Evolutionary conservation across 1,140 invertebrate genomes (phyloP).

Genomic region (Caenorhabditis briggsae): DNA sequence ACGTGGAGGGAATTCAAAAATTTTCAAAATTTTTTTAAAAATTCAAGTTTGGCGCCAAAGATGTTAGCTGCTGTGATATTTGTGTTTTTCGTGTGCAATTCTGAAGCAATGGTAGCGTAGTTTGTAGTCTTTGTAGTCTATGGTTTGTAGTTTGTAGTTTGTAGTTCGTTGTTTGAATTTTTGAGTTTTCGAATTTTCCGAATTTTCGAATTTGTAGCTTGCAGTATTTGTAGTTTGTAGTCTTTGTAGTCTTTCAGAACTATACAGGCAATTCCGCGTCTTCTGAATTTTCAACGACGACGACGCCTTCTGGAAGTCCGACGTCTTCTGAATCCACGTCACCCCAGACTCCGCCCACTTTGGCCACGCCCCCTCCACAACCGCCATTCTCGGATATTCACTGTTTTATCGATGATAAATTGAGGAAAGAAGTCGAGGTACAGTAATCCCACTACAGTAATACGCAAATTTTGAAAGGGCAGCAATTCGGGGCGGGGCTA

Average conservation of each 20-base stretch:
- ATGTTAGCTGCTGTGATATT: neutral
- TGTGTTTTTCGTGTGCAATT: neutral
- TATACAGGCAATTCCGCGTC: neutral
- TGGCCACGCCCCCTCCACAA: neutral
- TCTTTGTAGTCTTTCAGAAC: too few relatives aligned
- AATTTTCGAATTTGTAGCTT: too few relatives aligned
- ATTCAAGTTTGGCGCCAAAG: neutral
- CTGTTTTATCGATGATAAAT: conserved; percentile 24
- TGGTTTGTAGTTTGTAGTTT: too few relatives aligned
- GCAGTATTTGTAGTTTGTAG: too few relatives aligned
- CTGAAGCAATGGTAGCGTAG: neutral
- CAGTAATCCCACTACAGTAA: neutral
- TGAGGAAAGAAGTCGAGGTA: conserved; percentile 8
- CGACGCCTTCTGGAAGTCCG: neutral
- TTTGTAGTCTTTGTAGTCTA: too few relatives aligned
- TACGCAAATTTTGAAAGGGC: neutral
- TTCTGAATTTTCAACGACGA: neutral
- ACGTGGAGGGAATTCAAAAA: too few relatives aligned
- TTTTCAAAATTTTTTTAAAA: too few relatives aligned
- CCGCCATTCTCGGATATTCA: neutral
- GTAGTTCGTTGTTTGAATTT: too few relatives aligned
- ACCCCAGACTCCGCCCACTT: too few relatives aligned
- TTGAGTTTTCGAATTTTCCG: too few relatives aligned
- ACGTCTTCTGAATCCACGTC: too few relatives aligned
- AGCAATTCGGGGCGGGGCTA: too few relatives aligned